Evolutionary conservation across 2,888 invertebrate species (phyloP), one percentile per base, ranked within the genome.

Genomic region (Cephus sareptanus): DNA sequence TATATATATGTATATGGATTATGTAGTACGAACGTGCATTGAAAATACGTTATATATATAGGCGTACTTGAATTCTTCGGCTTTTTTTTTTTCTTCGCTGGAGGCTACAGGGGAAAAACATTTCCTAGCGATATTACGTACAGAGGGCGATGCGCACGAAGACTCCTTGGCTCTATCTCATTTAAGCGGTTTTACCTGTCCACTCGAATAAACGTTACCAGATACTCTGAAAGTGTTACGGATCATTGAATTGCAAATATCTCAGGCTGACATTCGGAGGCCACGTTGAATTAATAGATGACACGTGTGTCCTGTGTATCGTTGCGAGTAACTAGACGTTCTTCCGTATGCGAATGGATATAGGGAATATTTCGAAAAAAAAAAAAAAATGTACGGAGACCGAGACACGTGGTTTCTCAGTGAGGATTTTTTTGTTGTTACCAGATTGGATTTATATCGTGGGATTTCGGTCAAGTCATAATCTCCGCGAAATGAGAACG

Each of bases 211-310:
- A 23, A 15, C 40, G 15, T 40, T 40, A 40, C 6, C 40, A 6
- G 40, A 56, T 15, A 56, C 9, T 23, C 79, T 80, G 79, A 81
- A 81, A 79, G 86, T 86, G 85, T 87, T 85, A 85, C 82, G 81
- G 86, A 86, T 87, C 85, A 86, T 87, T 88, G 87, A 88, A 87
- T 88, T 87, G 87, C 86, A 87, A 86, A 87, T 88, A 82, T 77
- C 77, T 76, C 81, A 77, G 79, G 80, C 33, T 69, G 74, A 77
- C 76, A 76, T 73, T 80, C 79, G 77, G 79, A 80, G 79, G 81
- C 83, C 81, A 83, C 56, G 56, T 85, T 85, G 83, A 85, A 86
- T 86, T 83, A 82, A 84, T 84, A 56, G 56, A 56, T 56, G 56
- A 23, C 56, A 15, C 56, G 56, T 56, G 56, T 6, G 56, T 56